Percentiles rank a stretch among this genome's conserved stretches.
phyloP scores from a whole-genome alignment of 2,797 vertebrate species.

The Euthynnus affinis region DNA sequence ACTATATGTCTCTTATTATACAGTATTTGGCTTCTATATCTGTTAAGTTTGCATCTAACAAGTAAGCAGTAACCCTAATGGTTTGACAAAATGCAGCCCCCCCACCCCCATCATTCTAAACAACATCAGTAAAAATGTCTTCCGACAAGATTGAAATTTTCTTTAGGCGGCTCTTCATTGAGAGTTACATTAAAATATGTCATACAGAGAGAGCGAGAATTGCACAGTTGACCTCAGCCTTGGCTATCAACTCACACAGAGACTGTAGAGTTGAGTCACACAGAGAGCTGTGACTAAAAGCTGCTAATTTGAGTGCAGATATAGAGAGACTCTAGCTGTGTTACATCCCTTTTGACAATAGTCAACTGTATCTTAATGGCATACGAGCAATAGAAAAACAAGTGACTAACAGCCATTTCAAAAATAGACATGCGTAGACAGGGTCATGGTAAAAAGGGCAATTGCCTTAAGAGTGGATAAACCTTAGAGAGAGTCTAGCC shows the following conservation, averaged over 20 bases:
- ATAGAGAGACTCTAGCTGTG: slow-evolving; percentile 33
- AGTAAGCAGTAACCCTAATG: slow-evolving; percentile 1
- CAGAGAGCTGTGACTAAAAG: slow-evolving; percentile 75
- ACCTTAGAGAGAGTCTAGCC: slow-evolving; percentile 19
- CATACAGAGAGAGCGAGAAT: slow-evolving; percentile 17
- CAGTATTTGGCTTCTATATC: not conserved
- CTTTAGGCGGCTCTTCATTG: slow-evolving; percentile 8
- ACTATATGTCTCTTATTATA: not conserved
- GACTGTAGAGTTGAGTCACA: slow-evolving; percentile 69
- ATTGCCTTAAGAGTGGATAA: slow-evolving; percentile 21
- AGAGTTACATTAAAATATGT: slow-evolving; percentile 30
- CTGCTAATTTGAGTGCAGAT: slow-evolving; percentile 73
- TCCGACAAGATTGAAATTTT: not conserved
- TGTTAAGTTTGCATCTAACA: not conserved
- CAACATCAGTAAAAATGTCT: slow-evolving; percentile 1
- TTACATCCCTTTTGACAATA: slow-evolving; percentile 48
- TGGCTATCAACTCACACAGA: slow-evolving; percentile 57
- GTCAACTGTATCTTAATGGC: slow-evolving; percentile 23
- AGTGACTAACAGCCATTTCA: slow-evolving; percentile 41
- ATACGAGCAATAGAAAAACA: slow-evolving; percentile 22
- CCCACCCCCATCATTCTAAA: not conserved
- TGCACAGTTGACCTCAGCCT: slow-evolving; percentile 55
- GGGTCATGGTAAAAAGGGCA: slow-evolving; percentile 25
- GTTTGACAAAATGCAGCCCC: not conserved
- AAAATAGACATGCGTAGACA: slow-evolving; percentile 32